Conservation (phyloP, 2,888 invertebrate species). For the Aporophyla lueneburgensis region DNA sequence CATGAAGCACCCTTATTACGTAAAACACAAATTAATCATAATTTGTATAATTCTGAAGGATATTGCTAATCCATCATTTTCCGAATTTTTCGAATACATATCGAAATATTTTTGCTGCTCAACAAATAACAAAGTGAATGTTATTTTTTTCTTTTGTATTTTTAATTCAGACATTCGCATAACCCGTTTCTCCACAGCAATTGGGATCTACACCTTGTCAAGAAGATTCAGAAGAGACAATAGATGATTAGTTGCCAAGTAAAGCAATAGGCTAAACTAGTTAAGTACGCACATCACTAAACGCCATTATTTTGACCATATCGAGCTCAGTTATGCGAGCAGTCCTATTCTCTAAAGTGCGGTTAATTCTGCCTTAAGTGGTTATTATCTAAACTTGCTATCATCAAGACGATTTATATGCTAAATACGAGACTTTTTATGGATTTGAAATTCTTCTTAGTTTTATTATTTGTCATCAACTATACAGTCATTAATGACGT, state of each 20-base stretch:
- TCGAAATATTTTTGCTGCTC: too few relatives aligned
- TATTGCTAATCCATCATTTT: too few relatives aligned
- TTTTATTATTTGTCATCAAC: background rate
- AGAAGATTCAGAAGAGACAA: too few relatives aligned
- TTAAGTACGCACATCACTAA: background rate
- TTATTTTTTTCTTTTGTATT: too few relatives aligned
- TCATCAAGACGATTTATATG: slow-evolving; percentile 48
- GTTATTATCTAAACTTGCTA: slow-evolving; percentile 30
- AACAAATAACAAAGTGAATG: too few relatives aligned
- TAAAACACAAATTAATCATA: too few relatives aligned
- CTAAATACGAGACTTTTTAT: slow-evolving; percentile 30
- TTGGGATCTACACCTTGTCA: background rate
- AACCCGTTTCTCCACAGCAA: background rate
- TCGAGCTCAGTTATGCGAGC: slow-evolving; percentile 33
- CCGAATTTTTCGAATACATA: too few relatives aligned
- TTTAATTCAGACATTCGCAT: too few relatives aligned
- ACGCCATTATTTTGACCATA: slow-evolving; percentile 39
- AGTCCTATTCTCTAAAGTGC: slow-evolving; percentile 20
- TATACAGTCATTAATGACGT: background rate
- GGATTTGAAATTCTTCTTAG: background rate
- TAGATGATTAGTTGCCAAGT: background rate
- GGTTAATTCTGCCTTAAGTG: slow-evolving; percentile 36
- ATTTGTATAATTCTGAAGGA: too few relatives aligned
- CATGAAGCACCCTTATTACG: too few relatives aligned
- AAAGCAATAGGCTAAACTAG: background rate